These are phyloP conservation scores for Aurelia coerulea DNA, from an alignment of 30 jellyfish, hydroid and myxozoan genomes.

Conservation along the genomic window DNA sequence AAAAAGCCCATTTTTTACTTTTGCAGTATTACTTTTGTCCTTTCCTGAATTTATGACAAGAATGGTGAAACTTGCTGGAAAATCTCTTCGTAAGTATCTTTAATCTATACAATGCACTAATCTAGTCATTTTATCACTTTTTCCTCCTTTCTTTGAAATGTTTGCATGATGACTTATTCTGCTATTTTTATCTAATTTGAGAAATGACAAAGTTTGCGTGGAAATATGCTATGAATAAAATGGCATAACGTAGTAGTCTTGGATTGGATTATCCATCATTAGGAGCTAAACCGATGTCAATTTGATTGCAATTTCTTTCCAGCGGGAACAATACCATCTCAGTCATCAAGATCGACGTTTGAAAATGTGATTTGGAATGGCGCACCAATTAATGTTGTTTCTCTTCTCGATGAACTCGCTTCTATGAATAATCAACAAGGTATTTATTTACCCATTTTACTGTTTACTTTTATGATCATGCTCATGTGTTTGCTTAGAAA, in stretches of 20 bases:
- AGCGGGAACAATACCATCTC: constrained; percentile 5
- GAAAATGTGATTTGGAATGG: constrained; percentile 66
- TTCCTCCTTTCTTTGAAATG: not conserved
- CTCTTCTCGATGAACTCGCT: constrained; percentile 49
- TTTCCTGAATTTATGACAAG: constrained; percentile 82
- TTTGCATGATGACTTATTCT: not conserved
- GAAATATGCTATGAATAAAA: too few relatives aligned
- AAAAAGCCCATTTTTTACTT: not conserved
- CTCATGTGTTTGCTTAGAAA: too few relatives aligned
- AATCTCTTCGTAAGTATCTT: constrained; percentile 73
- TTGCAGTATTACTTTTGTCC: constrained; percentile 61
- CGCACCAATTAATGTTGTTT: constrained; percentile 26
- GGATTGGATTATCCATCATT: too few relatives aligned
- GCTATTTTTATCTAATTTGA: not conserved
- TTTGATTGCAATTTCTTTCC: too few relatives aligned
- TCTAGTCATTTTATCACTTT: not conserved
- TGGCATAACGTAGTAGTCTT: too few relatives aligned
- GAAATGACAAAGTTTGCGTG: too few relatives aligned
- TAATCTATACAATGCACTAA: not conserved
- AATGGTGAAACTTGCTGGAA: constrained; percentile 90
- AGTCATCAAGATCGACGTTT: constrained; percentile 26
- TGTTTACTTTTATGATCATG: too few relatives aligned
- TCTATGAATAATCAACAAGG: constrained; percentile 26
- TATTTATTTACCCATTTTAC: not conserved
- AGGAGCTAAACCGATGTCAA: too few relatives aligned